These are phyloP conservation scores for Pollenia amentaria DNA, from an alignment of 2,888 invertebrate genomes.

Conservation along the genomic window DNA sequence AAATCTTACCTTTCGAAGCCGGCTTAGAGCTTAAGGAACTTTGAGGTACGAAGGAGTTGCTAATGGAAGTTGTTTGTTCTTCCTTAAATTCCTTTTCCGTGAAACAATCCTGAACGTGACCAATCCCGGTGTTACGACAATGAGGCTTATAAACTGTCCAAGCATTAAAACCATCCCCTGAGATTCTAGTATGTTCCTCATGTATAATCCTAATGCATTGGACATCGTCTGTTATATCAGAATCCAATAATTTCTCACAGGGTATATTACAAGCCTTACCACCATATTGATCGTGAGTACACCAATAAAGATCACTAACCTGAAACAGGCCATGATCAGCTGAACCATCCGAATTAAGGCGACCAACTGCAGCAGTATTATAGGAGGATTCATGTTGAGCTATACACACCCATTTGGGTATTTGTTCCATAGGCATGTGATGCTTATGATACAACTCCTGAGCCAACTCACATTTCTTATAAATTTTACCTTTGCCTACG, in stretches of 20 bases:
- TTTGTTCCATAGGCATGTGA: slow-evolving; percentile 85
- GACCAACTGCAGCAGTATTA: slow-evolving; percentile 88
- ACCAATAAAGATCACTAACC: slow-evolving; percentile 90
- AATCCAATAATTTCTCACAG: slow-evolving; percentile 88
- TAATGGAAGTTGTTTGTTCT: neutral
- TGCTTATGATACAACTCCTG: slow-evolving; percentile 86
- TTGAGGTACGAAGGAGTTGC: slow-evolving; percentile 28
- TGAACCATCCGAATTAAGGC: slow-evolving; percentile 84
- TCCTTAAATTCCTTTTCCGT: slow-evolving; percentile 17
- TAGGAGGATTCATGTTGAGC: slow-evolving; percentile 89
- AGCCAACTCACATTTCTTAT: slow-evolving; percentile 90
- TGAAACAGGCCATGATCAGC: slow-evolving; percentile 91
- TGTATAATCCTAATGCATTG: slow-evolving; percentile 87
- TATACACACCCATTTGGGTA: slow-evolving; percentile 90
- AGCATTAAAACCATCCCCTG: slow-evolving; percentile 89
- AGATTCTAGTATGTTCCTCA: slow-evolving; percentile 87
- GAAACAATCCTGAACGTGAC: slow-evolving; percentile 80
- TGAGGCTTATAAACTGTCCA: slow-evolving; percentile 89
- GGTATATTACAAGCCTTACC: slow-evolving; percentile 87
- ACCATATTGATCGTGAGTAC: slow-evolving; percentile 84
- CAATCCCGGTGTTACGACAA: slow-evolving; percentile 85
- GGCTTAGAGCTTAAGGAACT: neutral
- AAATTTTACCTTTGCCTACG: slow-evolving; percentile 85
- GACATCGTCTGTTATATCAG: slow-evolving; percentile 89
- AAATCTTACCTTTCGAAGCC: slow-evolving; percentile 85